These are phyloP conservation scores for Melanotaenia nigrans DNA, from an alignment of 2,797 vertebrate genomes.

Conservation along the genomic window DNA sequence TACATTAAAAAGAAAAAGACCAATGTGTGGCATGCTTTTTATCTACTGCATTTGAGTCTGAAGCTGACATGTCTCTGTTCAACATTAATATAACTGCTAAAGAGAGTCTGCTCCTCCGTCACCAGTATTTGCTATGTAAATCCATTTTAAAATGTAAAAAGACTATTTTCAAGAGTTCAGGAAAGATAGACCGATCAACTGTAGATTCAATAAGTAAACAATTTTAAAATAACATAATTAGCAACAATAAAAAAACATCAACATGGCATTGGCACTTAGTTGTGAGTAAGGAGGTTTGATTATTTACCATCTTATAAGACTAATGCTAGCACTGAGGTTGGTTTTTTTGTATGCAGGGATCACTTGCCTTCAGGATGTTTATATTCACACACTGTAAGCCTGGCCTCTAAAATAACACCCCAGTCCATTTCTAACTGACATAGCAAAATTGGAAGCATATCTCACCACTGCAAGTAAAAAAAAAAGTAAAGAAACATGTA, in stretches of 20 bases:
- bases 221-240: not conserved
- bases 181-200: not conserved
- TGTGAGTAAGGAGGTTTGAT: not conserved
- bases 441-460: not conserved
- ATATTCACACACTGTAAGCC: not conserved
- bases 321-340: not conserved
- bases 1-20: conserved; percentile 37
- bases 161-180: not conserved
- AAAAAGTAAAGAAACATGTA: too few relatives aligned
- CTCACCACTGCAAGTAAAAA: not conserved
- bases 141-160: not conserved
- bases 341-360: not conserved
- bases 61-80: conserved; percentile 34
- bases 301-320: not conserved
- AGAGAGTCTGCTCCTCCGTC: conserved; percentile 5
- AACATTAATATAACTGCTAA: conserved; percentile 43
- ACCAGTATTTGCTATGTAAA: not conserved
- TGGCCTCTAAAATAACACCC: not conserved
- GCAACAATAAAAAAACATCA: not conserved
- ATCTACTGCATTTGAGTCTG: conserved; percentile 14
- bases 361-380: not conserved
- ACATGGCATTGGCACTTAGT: not conserved
- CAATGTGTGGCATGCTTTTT: conserved; percentile 36
- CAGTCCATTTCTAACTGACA: not conserved
- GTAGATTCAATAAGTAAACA: not conserved